A percentile compares a stretch with the other conserved stretches of the same genome.
Conservation (phyloP, 2,888 invertebrate genomes). For the Meghimatium bilineatum region DNA sequence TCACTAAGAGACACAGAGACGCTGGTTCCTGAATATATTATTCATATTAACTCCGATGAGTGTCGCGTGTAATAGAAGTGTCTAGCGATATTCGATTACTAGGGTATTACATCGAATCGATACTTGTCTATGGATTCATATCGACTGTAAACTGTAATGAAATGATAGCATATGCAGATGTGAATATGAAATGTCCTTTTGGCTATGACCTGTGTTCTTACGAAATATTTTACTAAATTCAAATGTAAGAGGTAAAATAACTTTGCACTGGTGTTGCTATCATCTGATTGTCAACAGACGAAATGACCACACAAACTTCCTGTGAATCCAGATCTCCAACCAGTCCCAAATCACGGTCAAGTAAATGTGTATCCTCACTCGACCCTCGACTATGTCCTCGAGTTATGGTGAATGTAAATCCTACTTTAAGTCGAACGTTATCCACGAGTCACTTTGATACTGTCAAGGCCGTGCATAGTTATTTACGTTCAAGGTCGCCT, state of each 20-base stretch:
- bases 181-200: too few species aligned
- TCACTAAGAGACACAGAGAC: too few species aligned
- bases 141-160: too few species aligned
- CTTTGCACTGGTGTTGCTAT: not conserved
- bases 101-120: too few species aligned
- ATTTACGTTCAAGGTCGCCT: conserved; percentile 32
- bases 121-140: too few species aligned
- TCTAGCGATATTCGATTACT: too few species aligned
- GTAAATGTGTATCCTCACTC: not conserved
- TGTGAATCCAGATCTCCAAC: not conserved
- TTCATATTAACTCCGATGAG: too few species aligned
- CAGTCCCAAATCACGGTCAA: conserved; percentile 3
- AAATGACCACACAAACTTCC: not conserved
- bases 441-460: conserved; percentile 23
- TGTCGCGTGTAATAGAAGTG: too few species aligned
- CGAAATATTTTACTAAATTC: too few species aligned
- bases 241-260: not conserved
- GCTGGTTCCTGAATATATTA: too few species aligned
- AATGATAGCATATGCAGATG: too few species aligned
- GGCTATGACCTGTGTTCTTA: too few species aligned
- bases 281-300: not conserved
- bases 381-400: conserved; percentile 32
- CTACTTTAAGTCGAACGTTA: not conserved
- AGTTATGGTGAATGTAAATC: conserved; percentile 20
- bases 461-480: conserved; percentile 24